Evolutionary conservation across 2,797 vertebrate genomes (phyloP).

Genomic region (Sus cebifrons): DNA sequence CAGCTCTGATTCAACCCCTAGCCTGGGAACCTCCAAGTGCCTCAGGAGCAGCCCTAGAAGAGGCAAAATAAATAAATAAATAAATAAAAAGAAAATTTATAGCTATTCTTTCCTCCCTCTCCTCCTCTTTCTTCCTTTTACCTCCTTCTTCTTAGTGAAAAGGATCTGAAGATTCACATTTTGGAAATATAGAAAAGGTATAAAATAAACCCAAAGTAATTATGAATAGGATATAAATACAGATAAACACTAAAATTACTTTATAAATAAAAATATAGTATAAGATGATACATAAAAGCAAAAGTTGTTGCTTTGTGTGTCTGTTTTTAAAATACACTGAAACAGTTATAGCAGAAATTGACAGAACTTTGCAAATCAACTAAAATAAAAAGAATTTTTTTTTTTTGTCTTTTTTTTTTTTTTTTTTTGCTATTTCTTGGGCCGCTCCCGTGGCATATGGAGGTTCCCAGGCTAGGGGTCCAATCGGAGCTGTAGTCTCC

Average conservation of each 20-base stretch:
- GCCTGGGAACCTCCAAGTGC: too few species aligned
- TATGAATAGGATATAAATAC: neutral
- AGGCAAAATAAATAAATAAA: too few species aligned
- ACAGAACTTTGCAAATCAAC: too few species aligned
- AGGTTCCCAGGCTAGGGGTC: too few species aligned
- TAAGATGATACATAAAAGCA: neutral
- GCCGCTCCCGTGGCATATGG: too few species aligned
- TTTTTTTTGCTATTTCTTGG: too few species aligned
- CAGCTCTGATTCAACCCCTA: neutral
- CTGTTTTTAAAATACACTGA: neutral
- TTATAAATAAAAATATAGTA: neutral
- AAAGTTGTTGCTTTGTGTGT: neutral
- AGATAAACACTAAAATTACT: neutral
- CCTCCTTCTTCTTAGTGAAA: neutral
- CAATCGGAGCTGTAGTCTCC: too few species aligned
- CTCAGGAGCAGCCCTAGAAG: too few species aligned
- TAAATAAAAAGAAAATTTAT: neutral
- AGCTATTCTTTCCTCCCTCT: neutral
- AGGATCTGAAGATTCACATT: neutral
- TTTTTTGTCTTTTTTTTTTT: too few species aligned
- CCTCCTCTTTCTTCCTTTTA: neutral
- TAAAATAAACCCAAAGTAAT: neutral
- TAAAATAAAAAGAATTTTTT: neutral
- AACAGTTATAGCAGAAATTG: too few species aligned
- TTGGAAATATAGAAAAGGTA: neutral